Base-by-base conservation (phyloP, 2,113 vertebrate species). In the Malurus cyaneus region DNA sequence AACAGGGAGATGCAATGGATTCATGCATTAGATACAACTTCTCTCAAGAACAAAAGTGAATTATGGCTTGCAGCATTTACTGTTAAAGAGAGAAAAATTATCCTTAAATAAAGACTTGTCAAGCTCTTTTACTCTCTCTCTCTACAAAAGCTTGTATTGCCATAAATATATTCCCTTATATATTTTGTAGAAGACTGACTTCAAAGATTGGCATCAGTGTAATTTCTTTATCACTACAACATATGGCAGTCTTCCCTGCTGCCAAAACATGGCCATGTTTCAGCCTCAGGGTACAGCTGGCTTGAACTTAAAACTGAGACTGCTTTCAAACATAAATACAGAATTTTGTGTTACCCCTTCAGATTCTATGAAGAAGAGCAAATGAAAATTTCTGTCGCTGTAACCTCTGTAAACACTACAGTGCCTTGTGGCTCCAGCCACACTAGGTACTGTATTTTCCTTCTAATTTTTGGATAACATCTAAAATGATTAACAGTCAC, bases 241-340 rank as follows among this genome's bases (percentile, higher is more conserved):
- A 97, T 94, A 96, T 90, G 96, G 95, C 89, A 95, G 74, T 42
- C 72, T 95, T 94, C 56, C 8, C 79, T 80, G 79, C 93, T 96
- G 85, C 93, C 82, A 97, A 97, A 96, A 96, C 93, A 96, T 67
- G 82, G 71, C 82, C 86, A 88, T 93, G 88, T 96, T 97, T 97
- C 94, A 96, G 94, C 95, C 90, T 90, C 79, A 53, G 90, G 95
- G 60, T 94, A 94, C 81, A 94, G 82, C 92, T 97, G 93, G 44
- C 36, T 56, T 96, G 92, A 93, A 90, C 92, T 86, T 90, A 80
- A 96, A 94, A 92, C 80, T 67, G 76, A 78, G 86, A 67, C 71
- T 94, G 82, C 94, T 97, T 96, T 95, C 92, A 95, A 94, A 95
- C 92, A 94, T 16, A 78, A 82, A 92, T 53, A 74, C 32, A 90